Percentiles rank a stretch among this genome's conserved stretches.
Evolutionary conservation across 2,113 vertebrate genomes (phyloP).

Genomic region (Datnioides undecimradiatus): DNA sequence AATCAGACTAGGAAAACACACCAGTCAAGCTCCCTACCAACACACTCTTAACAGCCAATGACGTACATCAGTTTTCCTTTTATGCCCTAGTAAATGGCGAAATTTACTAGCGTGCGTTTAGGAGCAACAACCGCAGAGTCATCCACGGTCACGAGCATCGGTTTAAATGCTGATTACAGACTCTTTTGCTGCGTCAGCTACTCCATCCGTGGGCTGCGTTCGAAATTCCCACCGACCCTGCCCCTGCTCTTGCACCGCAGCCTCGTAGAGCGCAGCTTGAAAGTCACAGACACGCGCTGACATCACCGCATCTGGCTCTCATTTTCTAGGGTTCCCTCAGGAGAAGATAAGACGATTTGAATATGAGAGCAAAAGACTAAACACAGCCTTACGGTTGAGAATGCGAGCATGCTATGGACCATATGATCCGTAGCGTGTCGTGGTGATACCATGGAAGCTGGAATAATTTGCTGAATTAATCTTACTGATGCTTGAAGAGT

Average conservation of each 20-base stretch:
- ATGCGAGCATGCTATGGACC: neutral
- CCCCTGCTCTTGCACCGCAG: conserved; percentile 37
- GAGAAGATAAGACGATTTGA: conserved; percentile 47
- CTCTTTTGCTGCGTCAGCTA: conserved; percentile 45
- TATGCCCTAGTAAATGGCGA: conserved; percentile 35
- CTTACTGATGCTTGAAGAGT: neutral
- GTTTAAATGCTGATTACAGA: conserved; percentile 65
- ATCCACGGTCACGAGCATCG: neutral
- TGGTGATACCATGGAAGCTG: neutral
- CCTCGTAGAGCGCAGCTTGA: conserved; percentile 35
- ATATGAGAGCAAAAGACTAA: conserved; percentile 29
- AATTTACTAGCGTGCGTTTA: conserved; percentile 27
- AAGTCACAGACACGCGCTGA: conserved; percentile 64
- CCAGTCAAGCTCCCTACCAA: neutral
- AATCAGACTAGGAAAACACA: conserved; percentile 19
- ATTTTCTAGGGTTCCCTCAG: conserved; percentile 61
- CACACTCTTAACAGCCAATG: conserved; percentile 27
- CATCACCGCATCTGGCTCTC: conserved; percentile 80
- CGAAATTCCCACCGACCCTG: conserved; percentile 56
- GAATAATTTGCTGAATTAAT: neutral
- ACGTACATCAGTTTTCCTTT: conserved; percentile 33
- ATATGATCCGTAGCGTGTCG: too few species aligned
- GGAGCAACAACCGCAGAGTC: conserved; percentile 13
- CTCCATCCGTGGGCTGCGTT: conserved; percentile 47
- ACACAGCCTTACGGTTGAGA: conserved; percentile 8